These are phyloP conservation scores for Gymnoscopelus microlampas DNA, from an alignment of 2,797 vertebrate species.

Conservation along the genomic window DNA sequence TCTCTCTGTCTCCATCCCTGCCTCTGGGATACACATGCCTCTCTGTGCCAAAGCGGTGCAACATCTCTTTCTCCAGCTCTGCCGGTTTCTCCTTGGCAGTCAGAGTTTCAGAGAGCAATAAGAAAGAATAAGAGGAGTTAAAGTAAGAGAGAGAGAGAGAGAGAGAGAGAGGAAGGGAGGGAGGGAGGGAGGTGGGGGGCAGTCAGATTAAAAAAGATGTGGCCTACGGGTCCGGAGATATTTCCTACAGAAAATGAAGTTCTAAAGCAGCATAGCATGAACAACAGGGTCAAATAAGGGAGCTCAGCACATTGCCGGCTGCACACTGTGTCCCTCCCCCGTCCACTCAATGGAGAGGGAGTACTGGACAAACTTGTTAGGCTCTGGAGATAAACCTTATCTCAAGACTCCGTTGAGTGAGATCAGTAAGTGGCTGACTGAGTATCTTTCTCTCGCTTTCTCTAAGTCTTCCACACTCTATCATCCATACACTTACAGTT, in stretches of 20 bases:
- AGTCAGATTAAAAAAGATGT: conserved; percentile 73
- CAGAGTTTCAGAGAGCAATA: conserved; percentile 70
- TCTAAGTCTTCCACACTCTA: background rate
- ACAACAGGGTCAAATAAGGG: conserved; percentile 66
- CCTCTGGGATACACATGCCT: conserved; percentile 62
- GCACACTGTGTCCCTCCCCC: conserved; percentile 16
- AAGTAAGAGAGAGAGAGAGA: conserved; percentile 46
- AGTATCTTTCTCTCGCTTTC: conserved; percentile 23
- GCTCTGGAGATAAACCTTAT: conserved; percentile 73
- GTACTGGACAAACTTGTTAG: conserved; percentile 68
- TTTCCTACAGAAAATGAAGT: conserved; percentile 70
- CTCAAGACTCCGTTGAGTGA: conserved; percentile 62
- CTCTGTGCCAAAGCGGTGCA: conserved; percentile 68
- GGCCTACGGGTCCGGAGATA: conserved; percentile 60
- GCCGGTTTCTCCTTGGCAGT: conserved; percentile 68
- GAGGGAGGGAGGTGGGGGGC: conserved; percentile 41
- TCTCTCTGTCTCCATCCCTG: conserved; percentile 62
- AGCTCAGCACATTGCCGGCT: conserved; percentile 47
- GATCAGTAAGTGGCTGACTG: conserved; percentile 58
- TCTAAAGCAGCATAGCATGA: conserved; percentile 66
- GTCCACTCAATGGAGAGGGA: conserved; percentile 46
- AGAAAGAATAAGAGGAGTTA: conserved; percentile 62
- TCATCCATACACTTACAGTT: background rate
- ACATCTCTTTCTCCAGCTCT: conserved; percentile 66
- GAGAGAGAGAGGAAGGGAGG: conserved; percentile 33